Percentiles rank a stretch among this genome's conserved stretches.
Evolutionary conservation across 2,797 vertebrate genomes (phyloP).

Genomic region (Percopsis omiscomaycus): DNA sequence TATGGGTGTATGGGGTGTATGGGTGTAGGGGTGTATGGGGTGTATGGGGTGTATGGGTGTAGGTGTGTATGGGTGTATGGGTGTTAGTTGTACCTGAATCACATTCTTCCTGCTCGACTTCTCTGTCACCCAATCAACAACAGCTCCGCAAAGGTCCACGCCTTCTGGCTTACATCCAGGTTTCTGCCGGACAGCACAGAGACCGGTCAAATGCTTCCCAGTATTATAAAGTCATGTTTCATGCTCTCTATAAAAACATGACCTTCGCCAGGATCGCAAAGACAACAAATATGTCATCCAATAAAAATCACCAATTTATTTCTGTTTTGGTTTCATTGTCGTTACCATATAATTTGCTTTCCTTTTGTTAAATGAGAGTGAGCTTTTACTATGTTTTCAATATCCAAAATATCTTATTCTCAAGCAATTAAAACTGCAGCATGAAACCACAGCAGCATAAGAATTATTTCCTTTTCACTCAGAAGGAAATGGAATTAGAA

Average conservation of each 20-base stretch:
- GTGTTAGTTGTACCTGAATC: conserved; percentile 80
- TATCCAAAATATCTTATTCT: conserved; percentile 13
- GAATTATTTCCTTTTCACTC: conserved; percentile 11
- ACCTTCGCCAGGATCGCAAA: neutral
- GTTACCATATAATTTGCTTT: neutral
- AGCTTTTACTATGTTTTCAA: conserved; percentile 14
- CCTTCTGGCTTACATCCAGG: conserved; percentile 83
- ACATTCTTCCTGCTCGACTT: conserved; percentile 93
- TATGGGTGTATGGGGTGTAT: no score
- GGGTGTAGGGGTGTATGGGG: no score
- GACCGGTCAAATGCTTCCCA: neutral
- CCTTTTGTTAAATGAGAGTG: conserved; percentile 6
- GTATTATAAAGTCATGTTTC: neutral
- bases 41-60: no score
- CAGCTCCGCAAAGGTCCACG: conserved; percentile 83
- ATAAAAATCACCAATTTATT: conserved; percentile 12
- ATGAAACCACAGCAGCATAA: conserved; percentile 6
- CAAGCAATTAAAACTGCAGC: conserved; percentile 21
- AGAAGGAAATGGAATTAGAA: conserved; percentile 15
- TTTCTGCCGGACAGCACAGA: conserved; percentile 73
- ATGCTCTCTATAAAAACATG: neutral
- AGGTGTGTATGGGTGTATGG: no score
- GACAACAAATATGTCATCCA: conserved; percentile 1
- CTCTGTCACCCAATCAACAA: conserved; percentile 85
- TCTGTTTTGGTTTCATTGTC: conserved; percentile 3